Evolutionary conservation across 2,888 invertebrate genomes (phyloP).

Genomic region (Scaptomyza tumidula): DNA sequence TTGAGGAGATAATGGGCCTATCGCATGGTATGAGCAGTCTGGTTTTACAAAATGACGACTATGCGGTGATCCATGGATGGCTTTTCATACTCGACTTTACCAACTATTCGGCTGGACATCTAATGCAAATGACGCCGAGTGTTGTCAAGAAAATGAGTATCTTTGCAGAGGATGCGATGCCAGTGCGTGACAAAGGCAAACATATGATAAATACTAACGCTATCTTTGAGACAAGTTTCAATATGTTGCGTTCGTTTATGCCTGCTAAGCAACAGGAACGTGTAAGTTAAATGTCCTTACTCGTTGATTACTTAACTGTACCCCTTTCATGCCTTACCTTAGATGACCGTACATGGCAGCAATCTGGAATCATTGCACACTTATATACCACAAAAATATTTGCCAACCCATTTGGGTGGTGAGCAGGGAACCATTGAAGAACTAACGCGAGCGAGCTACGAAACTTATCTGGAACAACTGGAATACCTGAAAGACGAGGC

Average conservation of each 20-base stretch:
- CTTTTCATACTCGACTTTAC: conserved; percentile 86
- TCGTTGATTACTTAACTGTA: not conserved
- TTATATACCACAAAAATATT: conserved; percentile 86
- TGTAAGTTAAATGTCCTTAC: conserved; percentile 84
- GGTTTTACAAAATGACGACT: conserved; percentile 86
- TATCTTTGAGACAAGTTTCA: conserved; percentile 86
- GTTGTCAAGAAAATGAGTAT: conserved; percentile 86
- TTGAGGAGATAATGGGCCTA: conserved; percentile 85
- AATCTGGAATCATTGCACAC: conserved; percentile 86
- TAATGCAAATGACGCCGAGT: conserved; percentile 86
- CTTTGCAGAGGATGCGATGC: conserved; percentile 86
- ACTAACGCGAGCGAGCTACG: conserved; percentile 53
- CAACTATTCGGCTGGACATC: conserved; percentile 85
- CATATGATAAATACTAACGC: conserved; percentile 87
- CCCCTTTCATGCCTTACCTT: conserved; percentile 7
- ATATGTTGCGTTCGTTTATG: conserved; percentile 86
- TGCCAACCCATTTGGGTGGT: conserved; percentile 89
- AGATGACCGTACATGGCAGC: conserved; percentile 86
- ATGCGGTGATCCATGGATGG: conserved; percentile 85
- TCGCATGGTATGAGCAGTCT: conserved; percentile 86
- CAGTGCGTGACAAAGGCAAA: conserved; percentile 86
- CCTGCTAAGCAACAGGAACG: conserved; percentile 87
- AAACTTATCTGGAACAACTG: conserved; percentile 51
- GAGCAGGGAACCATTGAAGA: conserved; percentile 85
- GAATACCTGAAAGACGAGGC: conserved; percentile 72